Evolutionary conservation across 2,113 vertebrate genomes (phyloP).

Genomic region (Gambusia affinis): DNA sequence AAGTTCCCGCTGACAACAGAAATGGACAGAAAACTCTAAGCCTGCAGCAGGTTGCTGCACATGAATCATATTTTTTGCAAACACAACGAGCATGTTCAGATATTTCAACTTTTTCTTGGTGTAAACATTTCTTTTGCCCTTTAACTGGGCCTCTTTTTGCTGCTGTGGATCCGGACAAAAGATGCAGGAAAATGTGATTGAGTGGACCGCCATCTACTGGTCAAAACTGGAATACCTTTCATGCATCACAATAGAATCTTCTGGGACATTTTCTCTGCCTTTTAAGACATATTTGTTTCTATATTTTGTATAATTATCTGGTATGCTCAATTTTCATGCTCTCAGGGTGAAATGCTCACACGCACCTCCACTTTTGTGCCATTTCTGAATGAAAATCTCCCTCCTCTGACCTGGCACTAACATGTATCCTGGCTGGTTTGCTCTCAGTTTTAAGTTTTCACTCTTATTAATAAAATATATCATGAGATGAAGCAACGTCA

Average conservation of each 20-base stretch:
- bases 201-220: conserved; percentile 55
- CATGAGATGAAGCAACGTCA: neutral
- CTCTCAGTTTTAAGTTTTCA: neutral
- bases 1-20: conserved; percentile 10
- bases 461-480: neutral
- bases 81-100: conserved; percentile 1
- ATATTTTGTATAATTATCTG: conserved; percentile 10
- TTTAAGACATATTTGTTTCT: neutral
- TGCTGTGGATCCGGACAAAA: conserved; percentile 5
- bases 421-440: neutral
- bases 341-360: conserved; percentile 62
- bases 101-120: conserved; percentile 15
- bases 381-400: conserved; percentile 3
- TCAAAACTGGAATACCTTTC: conserved; percentile 3
- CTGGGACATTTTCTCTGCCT: conserved; percentile 7
- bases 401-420: neutral
- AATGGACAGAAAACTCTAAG: conserved; percentile 16
- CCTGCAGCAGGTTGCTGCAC: conserved; percentile 3
- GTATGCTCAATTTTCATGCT: conserved; percentile 46
- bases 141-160: neutral
- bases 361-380: neutral
- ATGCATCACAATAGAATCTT: conserved; percentile 24
- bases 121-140: conserved; percentile 1
- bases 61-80: conserved; percentile 3
- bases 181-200: conserved; percentile 3